phyloP scores from a whole-genome alignment of 2,113 vertebrate species.

The Amphiprion percula region DNA sequence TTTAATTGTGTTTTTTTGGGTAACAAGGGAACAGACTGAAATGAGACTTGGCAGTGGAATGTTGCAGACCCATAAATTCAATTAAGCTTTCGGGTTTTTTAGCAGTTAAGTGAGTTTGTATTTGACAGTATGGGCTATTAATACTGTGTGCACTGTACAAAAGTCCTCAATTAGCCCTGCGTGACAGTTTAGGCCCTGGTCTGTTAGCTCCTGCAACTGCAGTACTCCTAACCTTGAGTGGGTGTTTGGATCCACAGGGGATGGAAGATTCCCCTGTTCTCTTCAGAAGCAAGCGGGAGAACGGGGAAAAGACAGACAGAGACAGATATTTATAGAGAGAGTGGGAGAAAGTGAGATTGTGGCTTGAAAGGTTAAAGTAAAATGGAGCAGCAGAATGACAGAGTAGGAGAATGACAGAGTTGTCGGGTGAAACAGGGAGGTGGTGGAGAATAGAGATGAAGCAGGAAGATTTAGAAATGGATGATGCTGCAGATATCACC shows the following conservation, averaged over 20 bases:
- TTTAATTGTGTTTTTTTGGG: constrained; percentile 44
- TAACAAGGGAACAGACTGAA: constrained; percentile 15
- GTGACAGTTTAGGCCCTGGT: constrained; percentile 26
- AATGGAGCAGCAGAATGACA: constrained; percentile 52
- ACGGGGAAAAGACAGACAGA: constrained; percentile 36
- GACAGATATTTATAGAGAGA: constrained; percentile 78
- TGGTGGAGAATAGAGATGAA: constrained; percentile 56
- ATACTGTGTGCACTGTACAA: constrained; percentile 15
- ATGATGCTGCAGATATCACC: constrained; percentile 45
- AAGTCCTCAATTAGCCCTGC: constrained; percentile 39
- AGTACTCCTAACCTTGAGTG: constrained; percentile 73
- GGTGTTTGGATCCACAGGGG: constrained; percentile 74
- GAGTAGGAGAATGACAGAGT: constrained; percentile 42
- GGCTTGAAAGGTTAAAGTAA: constrained; percentile 71
- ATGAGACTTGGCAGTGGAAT: constrained; percentile 5
- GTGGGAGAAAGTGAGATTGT: constrained; percentile 68
- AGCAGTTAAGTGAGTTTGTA: constrained; percentile 20
- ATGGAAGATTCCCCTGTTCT: constrained; percentile 67
- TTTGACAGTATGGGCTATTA: constrained; percentile 31
- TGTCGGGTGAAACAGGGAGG: constrained; percentile 38
- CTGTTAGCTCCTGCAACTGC: constrained; percentile 48
- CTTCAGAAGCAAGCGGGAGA: constrained; percentile 36
- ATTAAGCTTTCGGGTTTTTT: constrained; percentile 24
- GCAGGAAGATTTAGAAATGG: constrained; percentile 41
- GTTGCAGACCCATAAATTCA: constrained; percentile 30